A percentile compares a stretch with the other conserved stretches of the same genome.
These are phyloP conservation scores for Parnassius orleans DNA, from an alignment of 2,888 invertebrate genomes.

Conservation along the genomic window DNA sequence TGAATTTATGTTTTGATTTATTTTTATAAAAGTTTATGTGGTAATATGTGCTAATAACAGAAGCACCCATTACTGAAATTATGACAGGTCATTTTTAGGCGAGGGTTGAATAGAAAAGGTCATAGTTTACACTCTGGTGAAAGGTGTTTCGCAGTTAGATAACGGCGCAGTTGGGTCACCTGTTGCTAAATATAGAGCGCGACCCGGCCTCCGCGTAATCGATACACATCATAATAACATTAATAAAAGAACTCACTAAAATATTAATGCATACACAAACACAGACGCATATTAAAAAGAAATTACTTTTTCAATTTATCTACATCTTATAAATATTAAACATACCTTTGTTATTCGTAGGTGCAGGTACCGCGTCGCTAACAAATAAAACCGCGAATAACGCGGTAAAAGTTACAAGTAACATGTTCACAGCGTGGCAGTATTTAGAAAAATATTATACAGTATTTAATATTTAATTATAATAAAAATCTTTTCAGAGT, in stretches of 20 bases:
- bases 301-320: too few relatives aligned
- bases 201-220: conserved; percentile 55
- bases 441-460: conserved; percentile 31
- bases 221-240: conserved; percentile 48
- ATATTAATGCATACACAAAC: too few relatives aligned
- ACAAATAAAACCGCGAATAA: conserved; percentile 65
- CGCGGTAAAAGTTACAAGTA: conserved; percentile 67
- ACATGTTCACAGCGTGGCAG: conserved; percentile 45
- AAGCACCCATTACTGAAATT: neutral
- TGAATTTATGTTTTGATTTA: too few relatives aligned
- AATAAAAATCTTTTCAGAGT: conserved; percentile 22
- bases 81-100: conserved; percentile 30
- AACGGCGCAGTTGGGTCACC: conserved; percentile 58
- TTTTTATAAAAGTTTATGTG: too few relatives aligned
- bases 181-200: conserved; percentile 76
- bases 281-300: too few relatives aligned
- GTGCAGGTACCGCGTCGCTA: conserved; percentile 62
- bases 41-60: too few relatives aligned
- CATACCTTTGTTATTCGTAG: conserved; percentile 68
- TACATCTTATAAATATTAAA: too few relatives aligned
- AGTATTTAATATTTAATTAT: conserved; percentile 39
- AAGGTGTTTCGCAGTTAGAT: conserved; percentile 54
- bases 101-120: conserved; percentile 45
- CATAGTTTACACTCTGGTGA: conserved; percentile 41
- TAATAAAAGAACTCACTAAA: conserved; percentile 23